phyloP scores from a whole-genome alignment of 2,888 invertebrate genomes.

The Teinopalpus imperialis region DNA sequence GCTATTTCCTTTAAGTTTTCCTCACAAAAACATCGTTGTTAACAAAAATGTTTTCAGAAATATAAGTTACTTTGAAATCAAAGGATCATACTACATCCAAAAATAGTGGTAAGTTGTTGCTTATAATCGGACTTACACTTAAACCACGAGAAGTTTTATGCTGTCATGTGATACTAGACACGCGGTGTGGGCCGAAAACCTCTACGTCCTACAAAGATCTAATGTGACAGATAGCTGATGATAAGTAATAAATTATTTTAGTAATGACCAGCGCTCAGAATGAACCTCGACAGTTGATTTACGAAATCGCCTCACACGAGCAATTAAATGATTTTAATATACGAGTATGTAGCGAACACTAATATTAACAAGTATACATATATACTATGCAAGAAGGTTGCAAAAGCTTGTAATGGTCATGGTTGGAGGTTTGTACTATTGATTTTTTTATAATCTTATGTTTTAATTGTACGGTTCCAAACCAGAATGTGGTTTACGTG shows the following conservation, averaged over 20 bases:
- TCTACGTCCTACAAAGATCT: constrained; percentile 20
- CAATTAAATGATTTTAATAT: constrained; percentile 16
- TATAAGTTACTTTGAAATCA: too few relatives aligned
- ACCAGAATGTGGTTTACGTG: too few relatives aligned
- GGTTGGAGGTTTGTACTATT: too few relatives aligned
- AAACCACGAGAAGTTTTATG: neutral
- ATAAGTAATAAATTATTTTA: constrained; percentile 24
- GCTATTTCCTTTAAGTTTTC: neutral
- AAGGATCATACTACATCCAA: too few relatives aligned
- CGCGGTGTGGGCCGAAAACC: constrained; percentile 21
- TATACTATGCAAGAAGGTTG: too few relatives aligned
- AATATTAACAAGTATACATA: neutral
- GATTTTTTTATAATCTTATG: too few relatives aligned
- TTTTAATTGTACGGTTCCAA: too few relatives aligned
- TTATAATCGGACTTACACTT: neutral
- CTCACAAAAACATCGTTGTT: too few relatives aligned
- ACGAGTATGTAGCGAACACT: constrained; percentile 1
- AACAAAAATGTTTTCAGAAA: too few relatives aligned
- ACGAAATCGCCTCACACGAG: constrained; percentile 8
- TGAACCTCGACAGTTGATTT: constrained; percentile 24
- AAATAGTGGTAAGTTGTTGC: too few relatives aligned
- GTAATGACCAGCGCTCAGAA: constrained; percentile 11
- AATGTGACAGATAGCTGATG: constrained; percentile 21
- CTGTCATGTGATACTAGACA: constrained; percentile 9
- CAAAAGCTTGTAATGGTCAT: too few relatives aligned